Conservation (phyloP, 1,140 invertebrate genomes). For the Sycophaga agraensis region DNA sequence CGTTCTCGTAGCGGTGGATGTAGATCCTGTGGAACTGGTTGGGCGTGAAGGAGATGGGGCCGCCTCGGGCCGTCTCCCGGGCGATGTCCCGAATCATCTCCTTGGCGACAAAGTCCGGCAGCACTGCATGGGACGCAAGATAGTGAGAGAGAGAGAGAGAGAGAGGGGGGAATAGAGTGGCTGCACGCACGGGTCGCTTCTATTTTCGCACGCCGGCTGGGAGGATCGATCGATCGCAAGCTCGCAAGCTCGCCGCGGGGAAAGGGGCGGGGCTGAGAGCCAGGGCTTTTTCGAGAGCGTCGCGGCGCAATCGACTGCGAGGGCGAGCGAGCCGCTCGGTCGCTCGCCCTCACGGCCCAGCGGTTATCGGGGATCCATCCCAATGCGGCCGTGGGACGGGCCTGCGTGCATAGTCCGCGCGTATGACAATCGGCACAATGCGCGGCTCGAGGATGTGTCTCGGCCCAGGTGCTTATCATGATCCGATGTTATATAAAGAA, state of each 20-base stretch:
- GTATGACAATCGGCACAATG: no score
- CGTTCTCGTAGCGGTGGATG: constrained; percentile 94
- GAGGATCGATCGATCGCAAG: no score
- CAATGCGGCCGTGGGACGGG: background rate
- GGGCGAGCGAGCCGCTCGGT: no score
- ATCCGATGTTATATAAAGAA: no score
- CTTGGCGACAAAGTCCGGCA: constrained; percentile 93
- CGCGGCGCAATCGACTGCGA: no score
- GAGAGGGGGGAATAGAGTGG: background rate
- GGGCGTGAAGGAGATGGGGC: constrained; percentile 67
- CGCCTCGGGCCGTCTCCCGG: constrained; percentile 70
- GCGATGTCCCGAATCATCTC: constrained; percentile 91
- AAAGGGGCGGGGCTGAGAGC: no score
- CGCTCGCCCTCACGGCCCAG: no score
- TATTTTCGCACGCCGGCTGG: constrained; percentile 5
- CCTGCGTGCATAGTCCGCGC: no score
- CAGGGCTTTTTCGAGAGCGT: no score
- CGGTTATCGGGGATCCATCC: background rate
- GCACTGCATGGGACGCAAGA: constrained; percentile 63
- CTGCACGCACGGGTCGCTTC: background rate
- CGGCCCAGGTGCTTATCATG: no score
- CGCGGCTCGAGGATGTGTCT: no score
- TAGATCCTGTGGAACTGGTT: constrained; percentile 97
- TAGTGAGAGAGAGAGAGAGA: background rate
- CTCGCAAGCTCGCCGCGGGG: no score